These are phyloP conservation scores for Aselliscus stoliczkanus DNA, from an alignment of 2,797 vertebrate species.

Conservation along the genomic window DNA sequence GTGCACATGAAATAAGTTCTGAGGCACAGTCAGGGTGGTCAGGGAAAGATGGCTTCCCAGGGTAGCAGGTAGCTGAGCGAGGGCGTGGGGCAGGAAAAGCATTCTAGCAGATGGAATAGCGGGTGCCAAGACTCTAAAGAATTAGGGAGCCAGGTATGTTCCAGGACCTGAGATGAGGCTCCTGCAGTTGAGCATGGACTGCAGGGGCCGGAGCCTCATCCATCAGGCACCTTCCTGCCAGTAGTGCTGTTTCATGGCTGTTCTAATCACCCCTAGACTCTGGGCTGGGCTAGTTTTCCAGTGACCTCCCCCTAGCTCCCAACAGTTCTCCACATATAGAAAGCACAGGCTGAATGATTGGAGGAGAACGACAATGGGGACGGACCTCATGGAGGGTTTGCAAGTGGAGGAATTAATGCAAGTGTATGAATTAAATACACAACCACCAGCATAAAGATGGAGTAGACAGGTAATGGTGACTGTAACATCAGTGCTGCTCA, in stretches of 20 bases:
- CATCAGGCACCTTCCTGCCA: not conserved
- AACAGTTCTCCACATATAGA: not conserved
- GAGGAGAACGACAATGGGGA: not conserved
- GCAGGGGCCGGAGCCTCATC: too few relatives aligned
- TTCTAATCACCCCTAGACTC: not conserved
- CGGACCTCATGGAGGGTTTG: not conserved
- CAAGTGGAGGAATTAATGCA: not conserved
- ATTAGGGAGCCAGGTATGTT: not conserved
- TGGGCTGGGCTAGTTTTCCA: rapidly evolving
- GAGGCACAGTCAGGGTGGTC: not conserved
- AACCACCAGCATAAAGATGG: not conserved
- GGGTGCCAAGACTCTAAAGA: not conserved
- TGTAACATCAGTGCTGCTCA: not conserved
- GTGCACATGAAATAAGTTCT: not conserved
- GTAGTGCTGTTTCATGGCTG: rapidly evolving
- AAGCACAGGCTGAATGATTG: not conserved
- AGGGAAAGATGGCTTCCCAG: not conserved
- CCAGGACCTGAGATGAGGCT: not conserved
- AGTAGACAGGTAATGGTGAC: not conserved
- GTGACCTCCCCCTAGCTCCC: not conserved
- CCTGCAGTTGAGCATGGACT: not conserved
- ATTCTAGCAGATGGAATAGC: not conserved
- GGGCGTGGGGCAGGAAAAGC: not conserved
- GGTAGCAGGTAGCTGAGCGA: not conserved
- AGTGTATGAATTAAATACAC: not conserved